A percentile compares a stretch with the other conserved stretches of the same genome.
Evolutionary conservation across 2,797 vertebrate genomes (phyloP).

Genomic region (Allochrocebus solatus): DNA sequence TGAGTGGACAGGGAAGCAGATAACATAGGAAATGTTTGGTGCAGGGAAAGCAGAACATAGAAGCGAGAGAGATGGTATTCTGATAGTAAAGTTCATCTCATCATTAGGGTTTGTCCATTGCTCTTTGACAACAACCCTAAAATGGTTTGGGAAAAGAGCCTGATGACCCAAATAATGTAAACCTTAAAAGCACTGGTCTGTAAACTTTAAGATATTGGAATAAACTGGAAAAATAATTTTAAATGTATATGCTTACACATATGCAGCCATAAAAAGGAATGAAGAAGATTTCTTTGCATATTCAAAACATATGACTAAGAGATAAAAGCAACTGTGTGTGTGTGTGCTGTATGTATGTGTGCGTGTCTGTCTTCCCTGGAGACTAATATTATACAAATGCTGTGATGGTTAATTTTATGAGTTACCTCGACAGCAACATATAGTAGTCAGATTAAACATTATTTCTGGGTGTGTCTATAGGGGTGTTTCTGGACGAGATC

Average conservation of each 20-base stretch:
- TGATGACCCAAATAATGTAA: not conserved
- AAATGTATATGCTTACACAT: not conserved
- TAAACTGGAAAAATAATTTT: not conserved
- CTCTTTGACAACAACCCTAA: not conserved
- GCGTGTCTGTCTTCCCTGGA: not conserved
- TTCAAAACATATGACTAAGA: not conserved
- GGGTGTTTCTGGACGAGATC: not conserved
- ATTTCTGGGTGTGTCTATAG: not conserved
- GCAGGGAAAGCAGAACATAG: not conserved
- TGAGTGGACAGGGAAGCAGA: not conserved
- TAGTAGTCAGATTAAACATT: not conserved
- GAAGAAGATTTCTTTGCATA: not conserved
- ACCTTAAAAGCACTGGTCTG: not conserved
- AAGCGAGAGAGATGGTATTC: not conserved
- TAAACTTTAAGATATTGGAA: not conserved
- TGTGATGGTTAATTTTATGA: not conserved
- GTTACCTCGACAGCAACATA: not conserved
- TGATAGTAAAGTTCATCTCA: not conserved
- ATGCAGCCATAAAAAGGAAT: not conserved
- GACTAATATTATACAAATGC: not conserved
- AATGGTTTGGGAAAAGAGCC: not conserved
- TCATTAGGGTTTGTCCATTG: not conserved
- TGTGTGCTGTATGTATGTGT: not conserved
- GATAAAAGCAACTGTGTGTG: not conserved
- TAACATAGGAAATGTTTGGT: not conserved